Percentiles rank a stretch among this genome's conserved stretches.
Conservation (phyloP, 2,797 vertebrate genomes). For the Macropodus opercularis region DNA sequence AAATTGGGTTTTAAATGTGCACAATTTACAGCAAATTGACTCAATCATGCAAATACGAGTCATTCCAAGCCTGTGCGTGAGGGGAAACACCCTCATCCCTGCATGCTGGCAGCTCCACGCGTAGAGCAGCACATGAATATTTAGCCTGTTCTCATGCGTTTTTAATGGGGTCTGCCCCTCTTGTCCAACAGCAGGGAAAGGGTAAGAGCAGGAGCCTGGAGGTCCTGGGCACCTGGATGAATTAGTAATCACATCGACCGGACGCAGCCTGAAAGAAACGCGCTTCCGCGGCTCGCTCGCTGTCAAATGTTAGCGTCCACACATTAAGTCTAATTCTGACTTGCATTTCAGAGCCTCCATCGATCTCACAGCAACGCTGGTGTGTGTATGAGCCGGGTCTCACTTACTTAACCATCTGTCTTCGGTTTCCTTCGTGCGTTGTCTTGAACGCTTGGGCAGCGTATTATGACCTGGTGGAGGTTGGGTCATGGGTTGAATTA, state of each 20-base stretch:
- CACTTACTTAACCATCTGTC: not conserved
- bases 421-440: not conserved
- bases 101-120: conserved; percentile 50
- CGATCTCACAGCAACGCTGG: conserved; percentile 17
- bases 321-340: conserved; percentile 43
- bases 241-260: conserved; percentile 77
- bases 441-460: not conserved
- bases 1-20: no score
- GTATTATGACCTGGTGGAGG: no score
- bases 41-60: no score
- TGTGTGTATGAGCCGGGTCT: not conserved
- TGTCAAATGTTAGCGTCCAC: conserved; percentile 57
- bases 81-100: conserved; percentile 20
- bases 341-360: conserved; percentile 40
- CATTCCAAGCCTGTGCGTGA: no score
- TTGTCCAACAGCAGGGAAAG: conserved; percentile 58
- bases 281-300: conserved; percentile 41
- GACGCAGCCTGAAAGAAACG: conserved; percentile 58
- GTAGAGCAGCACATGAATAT: conserved; percentile 51
- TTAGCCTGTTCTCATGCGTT: conserved; percentile 70
- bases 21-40: no score
- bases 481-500: no score
- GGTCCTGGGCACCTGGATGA: conserved; percentile 67
- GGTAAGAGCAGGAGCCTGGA: conserved; percentile 60
- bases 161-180: conserved; percentile 67